Base-by-base conservation (phyloP, 2,113 vertebrate species). In the Corvus cornix region DNA sequence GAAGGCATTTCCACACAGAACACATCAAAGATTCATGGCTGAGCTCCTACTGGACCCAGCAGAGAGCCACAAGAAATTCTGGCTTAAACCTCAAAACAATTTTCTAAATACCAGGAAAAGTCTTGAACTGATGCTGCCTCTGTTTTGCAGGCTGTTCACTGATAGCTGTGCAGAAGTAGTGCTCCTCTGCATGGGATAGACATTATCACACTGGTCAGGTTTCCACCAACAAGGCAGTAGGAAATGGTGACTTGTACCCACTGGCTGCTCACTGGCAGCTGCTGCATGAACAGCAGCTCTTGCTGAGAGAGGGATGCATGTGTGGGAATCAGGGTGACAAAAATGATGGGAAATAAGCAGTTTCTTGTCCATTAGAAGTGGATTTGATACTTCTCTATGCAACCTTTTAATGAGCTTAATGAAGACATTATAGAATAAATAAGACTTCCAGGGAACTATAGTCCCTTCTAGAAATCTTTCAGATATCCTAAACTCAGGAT, bases 351-450 rank as follows among this genome's bases (percentile, higher is more conserved):
- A 94, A 95, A 88, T 13, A 23, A 55, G 22, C 49, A 74, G 27
- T 46, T 84, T 62, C 52, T 59, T 39, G 44, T 70, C 39, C 80
- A 64, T 84, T 86, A 92, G 86, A 80, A 90, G 37, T 11, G 24
- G 55, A 68, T 76, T 51, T 83, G 31, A 67, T 51, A 51, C 41
- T 88, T 85, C 18, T 43, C 24, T 67, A 7, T 53, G 72, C 23
- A 84, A 83, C 35, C 59, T 73, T 75, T 85, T 73, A 76, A 77
- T 76, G 31, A 85, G 85, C 46, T 87, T 67, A 93, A 95, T 86
- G 72, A 89, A 90, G 44, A 27, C 41, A 69, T 67, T 74, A 62
- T 55, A 80, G 63, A 85, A 88, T 18, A 93, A 75, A 59, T 43
- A 81, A 59, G 41, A 58, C 22, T 95, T 93, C 44, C 53, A 81